A percentile compares a stretch with the other conserved stretches of the same genome.
Evolutionary conservation across 2,888 invertebrate species (phyloP).

Genomic region (Drosophila borborema): DNA sequence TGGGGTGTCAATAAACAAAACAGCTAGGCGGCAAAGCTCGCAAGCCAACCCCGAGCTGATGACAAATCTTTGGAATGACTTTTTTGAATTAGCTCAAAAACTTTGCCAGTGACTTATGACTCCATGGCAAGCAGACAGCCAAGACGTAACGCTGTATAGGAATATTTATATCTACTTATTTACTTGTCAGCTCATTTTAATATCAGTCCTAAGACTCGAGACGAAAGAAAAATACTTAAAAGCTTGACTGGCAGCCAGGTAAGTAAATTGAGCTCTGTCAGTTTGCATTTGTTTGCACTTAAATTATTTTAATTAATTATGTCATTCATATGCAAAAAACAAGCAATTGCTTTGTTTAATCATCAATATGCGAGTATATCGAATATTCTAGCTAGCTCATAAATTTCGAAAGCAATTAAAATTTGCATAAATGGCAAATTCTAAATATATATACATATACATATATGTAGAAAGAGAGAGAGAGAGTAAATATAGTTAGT

Average conservation of each 20-base stretch:
- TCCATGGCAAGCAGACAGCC: constrained; percentile 2
- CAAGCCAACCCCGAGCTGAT: background rate
- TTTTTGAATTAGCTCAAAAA: constrained; percentile 38
- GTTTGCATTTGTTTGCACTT: background rate
- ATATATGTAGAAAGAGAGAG: background rate
- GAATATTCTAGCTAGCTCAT: constrained; percentile 16
- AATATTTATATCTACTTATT: background rate
- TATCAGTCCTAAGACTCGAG: background rate
- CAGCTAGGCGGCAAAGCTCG: background rate
- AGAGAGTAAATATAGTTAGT: constrained; percentile 10
- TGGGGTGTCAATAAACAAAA: constrained; percentile 42
- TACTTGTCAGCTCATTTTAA: constrained; percentile 24
- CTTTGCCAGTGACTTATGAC: constrained; percentile 34
- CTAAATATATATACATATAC: constrained; percentile 48
- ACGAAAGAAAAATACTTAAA: background rate
- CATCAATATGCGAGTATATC: background rate
- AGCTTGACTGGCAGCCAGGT: background rate
- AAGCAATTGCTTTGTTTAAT: constrained; percentile 4
- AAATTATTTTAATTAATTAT: constrained; percentile 6
- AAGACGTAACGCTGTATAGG: background rate
- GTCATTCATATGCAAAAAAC: background rate
- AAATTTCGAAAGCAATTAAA: constrained; percentile 75
- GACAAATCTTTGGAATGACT: constrained; percentile 50
- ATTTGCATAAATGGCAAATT: constrained; percentile 70
- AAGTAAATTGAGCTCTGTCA: background rate